Conservation (phyloP, 2,113 vertebrate species). For the rat (Rattus norvegicus) region GRCr8 NC_086021.1:83305501-83306000, state of each 20-base stretch:
- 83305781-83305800: neutral
- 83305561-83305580: neutral
- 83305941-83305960: neutral
- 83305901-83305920: neutral
- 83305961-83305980: neutral
- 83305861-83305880: neutral
- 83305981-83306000: neutral
- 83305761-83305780: conserved; percentile 3
- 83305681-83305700: neutral
- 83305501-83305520: conserved; percentile 13
- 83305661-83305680: neutral
- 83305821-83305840: neutral
- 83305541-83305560: neutral
- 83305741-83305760: conserved; percentile 17
- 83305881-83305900: neutral
- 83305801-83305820: neutral
- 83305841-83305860: neutral
- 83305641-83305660: neutral
- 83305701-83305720: neutral
- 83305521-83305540: conserved; percentile 38
- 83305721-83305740: neutral
- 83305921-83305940: neutral
- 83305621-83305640: neutral
- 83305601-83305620: neutral
- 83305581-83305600: neutral